Conservation (phyloP, 2,113 vertebrate genomes). For the Triplophysa tibetana region DNA sequence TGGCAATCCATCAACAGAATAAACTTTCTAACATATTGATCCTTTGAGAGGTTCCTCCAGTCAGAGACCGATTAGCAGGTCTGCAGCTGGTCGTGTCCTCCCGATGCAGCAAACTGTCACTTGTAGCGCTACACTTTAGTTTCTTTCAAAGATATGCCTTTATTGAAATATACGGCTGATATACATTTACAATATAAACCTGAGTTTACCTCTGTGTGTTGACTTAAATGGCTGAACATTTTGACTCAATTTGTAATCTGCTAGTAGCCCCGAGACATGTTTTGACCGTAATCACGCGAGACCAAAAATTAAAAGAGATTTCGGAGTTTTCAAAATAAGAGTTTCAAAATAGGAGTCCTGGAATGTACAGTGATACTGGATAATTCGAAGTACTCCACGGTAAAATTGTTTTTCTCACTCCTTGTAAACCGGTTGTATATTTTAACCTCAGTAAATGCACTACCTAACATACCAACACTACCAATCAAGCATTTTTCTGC, state of each 20-base stretch:
- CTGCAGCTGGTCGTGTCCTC: not conserved
- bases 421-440: too few species aligned
- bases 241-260: not conserved
- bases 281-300: not conserved
- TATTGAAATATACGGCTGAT: not conserved
- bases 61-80: not conserved
- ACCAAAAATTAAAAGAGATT: too few species aligned
- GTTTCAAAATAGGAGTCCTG: conserved; percentile 16
- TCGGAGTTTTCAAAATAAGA: conserved; percentile 6
- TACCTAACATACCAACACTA: too few species aligned
- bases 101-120: not conserved
- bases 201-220: conserved; percentile 23
- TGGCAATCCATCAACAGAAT: not conserved
- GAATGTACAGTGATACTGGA: not conserved
- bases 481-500: too few species aligned
- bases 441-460: too few species aligned
- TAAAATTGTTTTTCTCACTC: too few species aligned
- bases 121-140: not conserved
- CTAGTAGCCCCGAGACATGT: not conserved
- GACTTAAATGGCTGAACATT: conserved; percentile 29
- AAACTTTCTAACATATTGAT: not conserved
- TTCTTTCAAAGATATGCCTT: not conserved
- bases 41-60: conserved; percentile 17
- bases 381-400: not conserved
- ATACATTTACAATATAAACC: not conserved